A percentile compares a stretch with the other conserved stretches of the same genome.
phyloP scores from a whole-genome alignment of 1,140 invertebrate species.

The Drosophila subobscura region DNA sequence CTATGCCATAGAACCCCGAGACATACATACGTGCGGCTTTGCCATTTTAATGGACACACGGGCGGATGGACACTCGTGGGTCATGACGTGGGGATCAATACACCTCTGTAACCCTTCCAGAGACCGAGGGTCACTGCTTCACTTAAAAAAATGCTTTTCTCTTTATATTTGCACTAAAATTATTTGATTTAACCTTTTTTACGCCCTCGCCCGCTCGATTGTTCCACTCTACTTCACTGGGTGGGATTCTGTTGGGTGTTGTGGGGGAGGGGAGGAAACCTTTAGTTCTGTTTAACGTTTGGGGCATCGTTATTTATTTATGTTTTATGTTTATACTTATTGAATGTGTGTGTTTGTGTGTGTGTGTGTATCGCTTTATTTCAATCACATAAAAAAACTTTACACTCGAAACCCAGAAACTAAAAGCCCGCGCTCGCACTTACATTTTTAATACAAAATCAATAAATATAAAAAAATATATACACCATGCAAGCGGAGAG shows the following conservation, averaged over 20 bases:
- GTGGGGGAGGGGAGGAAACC: neutral
- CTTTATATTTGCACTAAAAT: slow-evolving; percentile 59
- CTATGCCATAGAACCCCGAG: no score
- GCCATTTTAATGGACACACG: no score
- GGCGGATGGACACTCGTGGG: no score
- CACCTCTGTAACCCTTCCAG: neutral
- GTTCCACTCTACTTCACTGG: neutral
- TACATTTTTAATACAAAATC: slow-evolving; percentile 81
- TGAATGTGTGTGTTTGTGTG: slow-evolving; percentile 21
- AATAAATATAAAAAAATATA: slow-evolving; percentile 72
- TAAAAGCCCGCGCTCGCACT: slow-evolving; percentile 69
- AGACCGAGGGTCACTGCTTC: no score
- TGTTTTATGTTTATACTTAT: slow-evolving; percentile 52
- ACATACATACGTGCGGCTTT: no score
- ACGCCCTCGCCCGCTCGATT: neutral
- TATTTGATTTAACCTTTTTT: slow-evolving; percentile 52
- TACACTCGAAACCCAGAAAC: slow-evolving; percentile 52
- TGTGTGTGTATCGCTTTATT: slow-evolving; percentile 60
- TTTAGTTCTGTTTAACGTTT: slow-evolving; percentile 54
- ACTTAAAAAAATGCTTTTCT: neutral
- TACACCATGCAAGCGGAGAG: neutral
- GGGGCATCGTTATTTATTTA: slow-evolving; percentile 62
- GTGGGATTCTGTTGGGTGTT: neutral
- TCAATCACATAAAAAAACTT: slow-evolving; percentile 64
- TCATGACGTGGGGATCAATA: no score